Conservation (phyloP, 2,888 invertebrate species). For the Anorthoa munda region DNA sequence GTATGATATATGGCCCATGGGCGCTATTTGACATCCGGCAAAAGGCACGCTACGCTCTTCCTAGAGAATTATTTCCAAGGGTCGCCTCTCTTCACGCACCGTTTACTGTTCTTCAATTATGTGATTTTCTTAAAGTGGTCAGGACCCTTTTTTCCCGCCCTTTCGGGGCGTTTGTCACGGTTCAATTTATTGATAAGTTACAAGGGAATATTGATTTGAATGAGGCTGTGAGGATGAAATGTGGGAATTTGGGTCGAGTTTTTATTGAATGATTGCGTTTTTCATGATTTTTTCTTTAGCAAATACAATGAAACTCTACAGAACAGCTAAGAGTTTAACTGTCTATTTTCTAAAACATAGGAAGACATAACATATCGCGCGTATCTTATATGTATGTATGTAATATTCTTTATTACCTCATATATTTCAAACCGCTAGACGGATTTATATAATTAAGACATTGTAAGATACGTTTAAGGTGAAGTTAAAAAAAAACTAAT, state of each 20-base stretch:
- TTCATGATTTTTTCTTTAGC: not conserved
- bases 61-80: slow-evolving; percentile 80
- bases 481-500: no score
- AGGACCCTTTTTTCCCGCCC: slow-evolving; percentile 79
- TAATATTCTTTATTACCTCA: no score
- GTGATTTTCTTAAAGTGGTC: slow-evolving; percentile 90
- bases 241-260: not conserved
- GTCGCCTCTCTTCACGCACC: slow-evolving; percentile 86
- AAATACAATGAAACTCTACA: not conserved
- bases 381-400: no score
- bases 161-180: slow-evolving; percentile 70
- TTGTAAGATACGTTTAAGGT: no score
- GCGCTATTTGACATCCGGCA: slow-evolving; percentile 80
- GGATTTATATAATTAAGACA: no score
- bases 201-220: slow-evolving; percentile 62
- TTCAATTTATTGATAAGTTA: slow-evolving; percentile 79
- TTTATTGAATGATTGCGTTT: slow-evolving; percentile 24
- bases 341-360: no score
- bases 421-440: no score
- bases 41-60: slow-evolving; percentile 77
- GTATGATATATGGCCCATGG: slow-evolving; percentile 84
- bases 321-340: no score
- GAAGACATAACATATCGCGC: no score
- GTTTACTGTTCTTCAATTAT: slow-evolving; percentile 90
- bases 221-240: slow-evolving; percentile 29